Evolutionary conservation across 2,888 invertebrate species (phyloP), one percentile per base, ranked within the genome.

Genomic region (Colostygia pectinataria): DNA sequence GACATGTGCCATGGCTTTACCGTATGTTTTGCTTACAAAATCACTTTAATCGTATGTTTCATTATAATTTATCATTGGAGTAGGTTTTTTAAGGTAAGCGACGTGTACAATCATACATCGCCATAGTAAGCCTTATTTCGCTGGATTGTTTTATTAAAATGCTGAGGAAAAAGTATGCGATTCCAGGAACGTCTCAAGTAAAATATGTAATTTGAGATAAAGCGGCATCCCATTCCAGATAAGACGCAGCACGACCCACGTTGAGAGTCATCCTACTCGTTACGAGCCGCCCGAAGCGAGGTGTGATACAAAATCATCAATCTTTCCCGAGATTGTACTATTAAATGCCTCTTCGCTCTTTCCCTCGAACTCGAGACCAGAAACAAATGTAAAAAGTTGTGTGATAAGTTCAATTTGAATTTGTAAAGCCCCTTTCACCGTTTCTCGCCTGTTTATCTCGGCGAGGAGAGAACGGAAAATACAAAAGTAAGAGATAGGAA

Each of bases 321-420:
- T 90, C 90, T 90, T 88, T 71, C 77, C 82, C 81, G 83, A 88
- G 89, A 89, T 89, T 88, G 87, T 89, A 88, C 89, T 89, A 89
- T 90, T 90, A 90, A 89, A 90, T 85, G 89, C 87, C 84, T 88
- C 87, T 83, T 84, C 87, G 86, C 83, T 89, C 87, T 80, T 82
- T 85, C 83, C 83, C 75, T 82, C 85, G 83, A 83, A 88, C 84
- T 86, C 80, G 73, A 85, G 83, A 86, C 87, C 88, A 90, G 89
- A 90, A 90, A 90, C 90, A 90, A 90, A 90, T 90, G 90, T 90
- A 90, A 90, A 90, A 90, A 90, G 89, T 90, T 90, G 87, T 88
- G 90, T 89, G 90, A 90, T 90, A 90, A 90, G 89, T 90, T 88
- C 90, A 89, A 90, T 90, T 90, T 89, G 90, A 90, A 90, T 90